Conservation (phyloP, 1,140 invertebrate genomes). For the Drosophila nasuta region DNA sequence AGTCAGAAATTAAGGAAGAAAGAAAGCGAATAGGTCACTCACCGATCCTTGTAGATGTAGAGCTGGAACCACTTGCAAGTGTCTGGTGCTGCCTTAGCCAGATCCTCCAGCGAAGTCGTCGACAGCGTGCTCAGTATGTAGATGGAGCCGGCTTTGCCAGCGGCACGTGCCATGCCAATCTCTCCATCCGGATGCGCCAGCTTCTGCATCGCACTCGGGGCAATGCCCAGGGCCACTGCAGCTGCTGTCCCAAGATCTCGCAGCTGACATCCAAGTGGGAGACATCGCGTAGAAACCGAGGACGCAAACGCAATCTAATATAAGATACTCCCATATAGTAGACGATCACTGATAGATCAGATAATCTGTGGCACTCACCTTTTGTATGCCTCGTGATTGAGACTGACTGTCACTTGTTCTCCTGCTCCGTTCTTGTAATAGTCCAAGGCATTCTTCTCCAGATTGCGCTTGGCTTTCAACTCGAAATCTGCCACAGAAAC, state of each 20-base stretch:
- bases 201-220: conserved; percentile 96
- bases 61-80: conserved; percentile 95
- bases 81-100: conserved; percentile 90
- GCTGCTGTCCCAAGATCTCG: conserved; percentile 88
- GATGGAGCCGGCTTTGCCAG: conserved; percentile 89
- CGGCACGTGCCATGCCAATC: conserved; percentile 92
- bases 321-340: background rate
- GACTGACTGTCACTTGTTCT: conserved; percentile 90
- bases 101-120: conserved; percentile 95
- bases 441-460: conserved; percentile 91
- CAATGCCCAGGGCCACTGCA: conserved; percentile 94
- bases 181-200: conserved; percentile 97
- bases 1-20: background rate
- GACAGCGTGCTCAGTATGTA: conserved; percentile 94
- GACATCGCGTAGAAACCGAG: conserved; percentile 92
- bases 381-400: conserved; percentile 92
- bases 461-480: conserved; percentile 87
- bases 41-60: conserved; percentile 91
- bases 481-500: conserved; percentile 94
- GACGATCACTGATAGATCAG: background rate
- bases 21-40: background rate
- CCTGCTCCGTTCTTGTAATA: conserved; percentile 96
- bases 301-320: conserved; percentile 88
- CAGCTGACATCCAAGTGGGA: conserved; percentile 88
- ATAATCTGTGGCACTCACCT: conserved; percentile 9